Percentiles rank a stretch among this genome's conserved stretches.
Evolutionary conservation across 2,113 vertebrate genomes (phyloP).

Genomic region (Ondatra zibethicus): DNA sequence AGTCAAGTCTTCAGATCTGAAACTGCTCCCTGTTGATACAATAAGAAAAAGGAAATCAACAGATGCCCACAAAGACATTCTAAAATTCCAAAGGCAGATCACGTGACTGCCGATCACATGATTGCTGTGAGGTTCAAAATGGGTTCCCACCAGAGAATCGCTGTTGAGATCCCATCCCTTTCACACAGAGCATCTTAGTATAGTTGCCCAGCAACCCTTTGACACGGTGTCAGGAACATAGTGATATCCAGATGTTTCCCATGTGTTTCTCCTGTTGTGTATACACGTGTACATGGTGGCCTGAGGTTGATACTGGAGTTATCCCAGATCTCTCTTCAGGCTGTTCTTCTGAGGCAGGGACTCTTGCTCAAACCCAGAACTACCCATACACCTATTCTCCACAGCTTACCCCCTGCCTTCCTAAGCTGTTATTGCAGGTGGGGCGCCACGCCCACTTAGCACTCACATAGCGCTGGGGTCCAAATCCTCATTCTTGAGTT

Average conservation of each 20-base stretch:
- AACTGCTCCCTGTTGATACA: not conserved
- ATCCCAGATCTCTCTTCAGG: not conserved
- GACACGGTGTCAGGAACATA: not conserved
- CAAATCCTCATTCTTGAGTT: not conserved
- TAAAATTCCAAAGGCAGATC: not conserved
- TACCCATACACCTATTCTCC: not conserved
- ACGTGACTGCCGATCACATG: not conserved
- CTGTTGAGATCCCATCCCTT: accelerated
- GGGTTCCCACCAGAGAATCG: not conserved
- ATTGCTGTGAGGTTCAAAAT: not conserved
- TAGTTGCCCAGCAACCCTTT: accelerated
- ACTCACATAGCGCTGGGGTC: not conserved
- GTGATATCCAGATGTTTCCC: not conserved
- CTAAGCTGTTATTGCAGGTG: no score
- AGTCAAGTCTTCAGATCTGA: no score
- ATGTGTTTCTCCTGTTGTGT: not conserved
- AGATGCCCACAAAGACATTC: not conserved
- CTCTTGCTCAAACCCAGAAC: not conserved
- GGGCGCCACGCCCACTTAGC: not conserved
- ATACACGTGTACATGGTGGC: no score
- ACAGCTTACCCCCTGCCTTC: not conserved
- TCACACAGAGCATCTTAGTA: no score
- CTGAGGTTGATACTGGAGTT: not conserved
- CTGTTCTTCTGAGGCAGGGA: not conserved
- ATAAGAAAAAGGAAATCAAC: not conserved